Evolutionary conservation across 2,113 vertebrate species (phyloP), one percentile per base, ranked within the genome.

Genomic region (Saimiri boliviensis): DNA sequence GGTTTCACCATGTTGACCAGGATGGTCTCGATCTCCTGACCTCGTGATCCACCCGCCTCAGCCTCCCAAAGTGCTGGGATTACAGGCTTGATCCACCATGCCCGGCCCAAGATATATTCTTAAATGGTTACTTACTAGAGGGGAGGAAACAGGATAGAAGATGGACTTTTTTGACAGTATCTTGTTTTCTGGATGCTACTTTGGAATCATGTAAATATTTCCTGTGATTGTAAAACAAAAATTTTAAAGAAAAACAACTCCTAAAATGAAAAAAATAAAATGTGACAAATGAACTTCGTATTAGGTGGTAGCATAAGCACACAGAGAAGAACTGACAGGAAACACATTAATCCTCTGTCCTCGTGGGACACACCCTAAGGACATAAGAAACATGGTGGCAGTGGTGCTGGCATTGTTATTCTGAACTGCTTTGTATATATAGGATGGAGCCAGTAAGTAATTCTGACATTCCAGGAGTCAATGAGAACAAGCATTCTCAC

Each of bases 181-280:
- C 37, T 82, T 89, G 21, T 49, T 96, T 84, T 79, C 63, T 76
- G 68, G 27, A 60, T 96, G 89, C 45, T 25, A 91, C 23, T 95
- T 30, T 88, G 11, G 30, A 93, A 74, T 21, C 21, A 79, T 6
- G 0, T 32, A 88, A 58, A 63, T 60, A 96, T n/a, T 87, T 89
- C 81, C 83, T 42, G 10, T 10, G 83, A 80, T 94, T 54, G 76
- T 47, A 88, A 82, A 91, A 89, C 56, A 63, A 89, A 84, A 63
- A 47, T 21, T 9, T 88, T 13, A 73, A 47, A 42, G 42, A 27
- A 32, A 95, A 91, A 52, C 63, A 58, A 68, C 37, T 35, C 21
- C 60, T 86, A 40, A 89, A 86, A 81, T 37, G 45, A 25, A 25
- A 89, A 79, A 83, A 86, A 32, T 49, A 82, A 86, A 82, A 91